A percentile compares a stretch with the other conserved stretches of the same genome.
These are phyloP conservation scores for Tetranychus truncatus DNA, from an alignment of 2,888 invertebrate genomes.

Conservation along the genomic window DNA sequence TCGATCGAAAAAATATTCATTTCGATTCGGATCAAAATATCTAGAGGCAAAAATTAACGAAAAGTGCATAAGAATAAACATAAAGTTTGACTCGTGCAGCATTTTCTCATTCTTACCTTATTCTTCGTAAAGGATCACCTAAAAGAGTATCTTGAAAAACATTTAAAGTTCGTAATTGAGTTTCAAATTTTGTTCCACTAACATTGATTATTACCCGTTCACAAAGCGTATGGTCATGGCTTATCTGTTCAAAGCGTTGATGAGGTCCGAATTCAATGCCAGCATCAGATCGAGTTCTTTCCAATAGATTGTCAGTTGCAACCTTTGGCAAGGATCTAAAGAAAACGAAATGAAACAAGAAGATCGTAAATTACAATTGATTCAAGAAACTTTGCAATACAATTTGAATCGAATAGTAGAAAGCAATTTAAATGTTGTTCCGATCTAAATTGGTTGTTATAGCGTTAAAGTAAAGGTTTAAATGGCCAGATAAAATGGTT, in stretches of 20 bases:
- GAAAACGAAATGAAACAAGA: too few species aligned
- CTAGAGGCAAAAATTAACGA: conserved; percentile 31
- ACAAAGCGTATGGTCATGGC: conserved; percentile 92
- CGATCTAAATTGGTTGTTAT: too few species aligned
- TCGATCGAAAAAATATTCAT: conserved; percentile 99
- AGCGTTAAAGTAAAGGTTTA: too few species aligned
- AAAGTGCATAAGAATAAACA: background rate
- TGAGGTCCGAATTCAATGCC: background rate
- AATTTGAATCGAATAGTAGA: too few species aligned
- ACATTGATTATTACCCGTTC: conserved; percentile 91
- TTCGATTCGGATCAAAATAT: conserved; percentile 90
- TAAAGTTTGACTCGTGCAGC: background rate
- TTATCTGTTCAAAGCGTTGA: conserved; percentile 63
- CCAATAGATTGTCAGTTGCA: background rate
- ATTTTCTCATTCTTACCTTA: background rate
- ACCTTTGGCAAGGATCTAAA: background rate
- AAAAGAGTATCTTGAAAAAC: conserved; percentile 96
- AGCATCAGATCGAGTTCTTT: background rate
- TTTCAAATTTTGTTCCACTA: conserved; percentile 94
- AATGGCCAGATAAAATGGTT: too few species aligned
- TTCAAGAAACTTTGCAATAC: too few species aligned
- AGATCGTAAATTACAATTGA: too few species aligned
- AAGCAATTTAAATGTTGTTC: too few species aligned
- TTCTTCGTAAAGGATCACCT: conserved; percentile 37
- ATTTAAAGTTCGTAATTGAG: conserved; percentile 88